A percentile compares a stretch with the other conserved stretches of the same genome.
phyloP scores from a whole-genome alignment of 2,888 invertebrate genomes.

The Dione vanillae region DNA sequence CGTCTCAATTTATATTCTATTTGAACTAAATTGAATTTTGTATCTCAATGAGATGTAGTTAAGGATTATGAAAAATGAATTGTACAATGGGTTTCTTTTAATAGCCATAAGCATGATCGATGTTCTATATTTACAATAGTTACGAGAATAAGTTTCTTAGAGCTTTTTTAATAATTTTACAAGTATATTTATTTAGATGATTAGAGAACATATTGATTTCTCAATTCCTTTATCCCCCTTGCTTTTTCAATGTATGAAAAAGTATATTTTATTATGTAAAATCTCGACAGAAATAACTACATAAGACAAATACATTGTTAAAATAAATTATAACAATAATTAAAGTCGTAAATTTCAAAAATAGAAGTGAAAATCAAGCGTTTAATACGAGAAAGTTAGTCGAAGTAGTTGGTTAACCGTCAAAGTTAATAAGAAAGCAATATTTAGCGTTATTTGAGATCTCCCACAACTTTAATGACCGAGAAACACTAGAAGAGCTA shows the following conservation, averaged over 20 bases:
- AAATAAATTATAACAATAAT: too few species aligned
- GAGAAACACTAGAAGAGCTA: slow-evolving; percentile 17
- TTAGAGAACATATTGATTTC: too few species aligned
- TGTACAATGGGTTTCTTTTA: neutral
- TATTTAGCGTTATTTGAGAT: slow-evolving; percentile 22
- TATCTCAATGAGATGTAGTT: neutral
- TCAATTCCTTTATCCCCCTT: too few species aligned
- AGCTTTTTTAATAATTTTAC: too few species aligned
- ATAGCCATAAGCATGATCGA: neutral
- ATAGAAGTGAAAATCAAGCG: neutral
- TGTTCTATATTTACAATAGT: too few species aligned
- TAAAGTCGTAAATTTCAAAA: neutral
- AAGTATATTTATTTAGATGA: too few species aligned
- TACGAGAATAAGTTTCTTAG: too few species aligned
- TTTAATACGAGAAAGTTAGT: slow-evolving; percentile 1
- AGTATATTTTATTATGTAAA: too few species aligned
- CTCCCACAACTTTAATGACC: slow-evolving; percentile 21
- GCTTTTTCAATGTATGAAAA: too few species aligned
- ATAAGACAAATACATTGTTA: too few species aligned
- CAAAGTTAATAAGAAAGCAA: slow-evolving; percentile 24
- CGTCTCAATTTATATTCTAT: slow-evolving; percentile 7
- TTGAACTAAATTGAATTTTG: slow-evolving; percentile 9
- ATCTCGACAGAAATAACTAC: too few species aligned
- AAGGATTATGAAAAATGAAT: neutral
- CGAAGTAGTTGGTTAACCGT: slow-evolving; percentile 10